Evolutionary conservation across 2,797 vertebrate genomes (phyloP), one percentile per base, ranked within the genome.

Genomic region (Helostoma temminkii): DNA sequence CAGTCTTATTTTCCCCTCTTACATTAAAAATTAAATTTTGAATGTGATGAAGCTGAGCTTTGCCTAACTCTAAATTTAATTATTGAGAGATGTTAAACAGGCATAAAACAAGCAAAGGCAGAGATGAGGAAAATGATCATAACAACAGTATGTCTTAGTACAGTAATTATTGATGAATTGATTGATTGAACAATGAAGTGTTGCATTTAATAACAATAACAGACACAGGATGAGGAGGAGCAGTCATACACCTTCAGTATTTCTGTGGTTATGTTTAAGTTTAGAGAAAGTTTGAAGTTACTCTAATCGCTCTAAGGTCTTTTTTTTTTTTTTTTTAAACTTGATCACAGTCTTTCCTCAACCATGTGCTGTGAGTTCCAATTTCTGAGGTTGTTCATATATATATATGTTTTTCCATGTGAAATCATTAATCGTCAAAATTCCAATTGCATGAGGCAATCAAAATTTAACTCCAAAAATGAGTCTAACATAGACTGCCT

Each of bases 391-490:
- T 41, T 8, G 16, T 18, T 18, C 9, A 10, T 2, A 37, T 32
- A 53, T 4, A 66, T 19, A 24, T 3, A 37, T 57, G 18, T 62
- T 68, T 59, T 5, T n/a, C n/a, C n/a, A 65, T 3, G 61, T 28
- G 14, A 66, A 71, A 61, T 65, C 24, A 45, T 66, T 45, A 66
- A 6, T 36, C 39, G 37, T 26, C 32, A 28, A 65, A 41, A 49
- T 28, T 50, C 26, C 7, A 30, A 30, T 36, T 47, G 52, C 82
- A 63, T 67, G 34, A 84, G 32, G 19, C 32, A 74, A 56, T 66
- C 68, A 69, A 28, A 24, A 25, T 56, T 67, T 36, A 43, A 60
- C 56, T 63, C 12, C 30, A 69, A 65, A 66, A 70, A 49, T 1
- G 1, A 26, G 21, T 48, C n/a, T 70, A 39, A 66, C 25, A 65